Conservation (phyloP, 2,797 vertebrate species). For the Gobionotothen gibberifrons region DNA sequence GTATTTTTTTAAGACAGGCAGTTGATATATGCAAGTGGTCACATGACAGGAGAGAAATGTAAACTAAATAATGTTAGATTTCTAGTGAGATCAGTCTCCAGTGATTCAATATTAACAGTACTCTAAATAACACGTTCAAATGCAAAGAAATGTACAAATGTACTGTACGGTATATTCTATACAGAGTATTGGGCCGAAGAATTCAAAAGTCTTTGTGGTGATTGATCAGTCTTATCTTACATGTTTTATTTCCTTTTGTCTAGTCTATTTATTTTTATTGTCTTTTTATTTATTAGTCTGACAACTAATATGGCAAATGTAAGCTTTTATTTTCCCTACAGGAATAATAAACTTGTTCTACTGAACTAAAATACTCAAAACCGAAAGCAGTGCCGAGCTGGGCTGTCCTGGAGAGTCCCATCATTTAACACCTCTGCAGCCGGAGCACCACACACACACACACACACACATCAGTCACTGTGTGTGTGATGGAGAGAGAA, state of each 20-base stretch:
- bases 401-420: conserved; percentile 54
- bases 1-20: neutral
- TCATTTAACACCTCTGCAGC: conserved; percentile 73
- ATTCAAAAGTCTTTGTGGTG: neutral
- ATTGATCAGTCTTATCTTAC: neutral
- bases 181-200: neutral
- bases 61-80: neutral
- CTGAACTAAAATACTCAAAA: conserved; percentile 41
- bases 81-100: neutral
- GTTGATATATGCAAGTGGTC: neutral
- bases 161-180: neutral
- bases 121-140: neutral
- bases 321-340: conserved; percentile 12
- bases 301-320: conserved; percentile 17
- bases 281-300: conserved; percentile 21
- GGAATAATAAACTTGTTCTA: conserved; percentile 22
- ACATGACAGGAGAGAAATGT: neutral
- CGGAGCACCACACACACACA: conserved; percentile 53
- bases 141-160: neutral
- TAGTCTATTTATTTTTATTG: conserved; percentile 6
- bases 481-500: conserved; percentile 38
- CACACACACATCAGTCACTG: conserved; percentile 70
- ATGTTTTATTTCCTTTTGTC: conserved; percentile 1
- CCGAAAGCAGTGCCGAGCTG: conserved; percentile 38
- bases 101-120: neutral